A percentile compares a stretch with the other conserved stretches of the same genome.
Conservation (phyloP, 2,888 invertebrate genomes). For the Callyntrura sp. region DNA sequence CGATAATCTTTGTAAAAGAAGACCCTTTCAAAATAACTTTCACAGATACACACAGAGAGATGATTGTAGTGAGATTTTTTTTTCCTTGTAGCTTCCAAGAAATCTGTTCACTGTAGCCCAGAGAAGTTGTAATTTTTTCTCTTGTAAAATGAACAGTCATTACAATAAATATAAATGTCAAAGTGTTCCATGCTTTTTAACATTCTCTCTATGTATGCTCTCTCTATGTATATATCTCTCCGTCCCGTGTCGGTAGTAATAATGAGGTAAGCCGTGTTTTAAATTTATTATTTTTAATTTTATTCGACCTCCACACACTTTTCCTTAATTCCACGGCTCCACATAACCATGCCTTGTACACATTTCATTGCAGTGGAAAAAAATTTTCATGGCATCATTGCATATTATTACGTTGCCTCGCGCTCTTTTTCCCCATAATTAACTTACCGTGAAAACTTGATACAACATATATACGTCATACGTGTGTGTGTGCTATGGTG, state of each 20-base stretch:
- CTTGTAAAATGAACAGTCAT: conserved; percentile 66
- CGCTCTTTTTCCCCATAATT: conserved; percentile 3
- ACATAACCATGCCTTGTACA: background rate
- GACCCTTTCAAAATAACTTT: conserved; percentile 60
- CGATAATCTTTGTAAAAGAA: conserved; percentile 26
- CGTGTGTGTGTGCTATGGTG: background rate
- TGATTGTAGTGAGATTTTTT: background rate
- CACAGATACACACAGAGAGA: background rate
- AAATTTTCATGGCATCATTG: background rate
- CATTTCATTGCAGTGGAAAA: background rate
- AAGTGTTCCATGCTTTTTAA: conserved; percentile 49
- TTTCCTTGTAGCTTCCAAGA: no score
- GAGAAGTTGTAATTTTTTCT: conserved; percentile 47
- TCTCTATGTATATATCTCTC: background rate
- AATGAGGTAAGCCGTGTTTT: conserved; percentile 31
- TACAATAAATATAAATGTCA: conserved; percentile 76
- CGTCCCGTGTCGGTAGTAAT: background rate
- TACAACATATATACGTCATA: no score
- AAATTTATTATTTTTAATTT: conserved; percentile 42
- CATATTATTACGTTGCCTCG: conserved; percentile 12
- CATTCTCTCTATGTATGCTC: background rate
- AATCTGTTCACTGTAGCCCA: background rate
- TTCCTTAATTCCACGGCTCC: background rate
- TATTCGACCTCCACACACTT: conserved; percentile 5
- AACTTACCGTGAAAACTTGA: background rate